Percentiles rank a stretch among this genome's conserved stretches.
phyloP scores from a whole-genome alignment of 2,888 invertebrate genomes.

The Plagodis dolabraria region DNA sequence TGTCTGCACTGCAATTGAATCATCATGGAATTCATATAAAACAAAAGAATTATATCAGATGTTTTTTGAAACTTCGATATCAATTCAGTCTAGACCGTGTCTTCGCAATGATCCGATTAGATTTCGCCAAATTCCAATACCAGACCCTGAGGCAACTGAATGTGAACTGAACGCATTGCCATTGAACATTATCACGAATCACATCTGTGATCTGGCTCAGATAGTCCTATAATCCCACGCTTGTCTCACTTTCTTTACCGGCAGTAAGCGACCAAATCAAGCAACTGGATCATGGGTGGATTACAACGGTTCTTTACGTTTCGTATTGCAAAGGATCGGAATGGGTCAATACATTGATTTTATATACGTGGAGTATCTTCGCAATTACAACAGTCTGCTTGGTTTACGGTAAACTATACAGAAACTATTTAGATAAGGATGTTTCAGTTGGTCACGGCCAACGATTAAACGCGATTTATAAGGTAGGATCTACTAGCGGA shows the following conservation, averaged over 20 bases:
- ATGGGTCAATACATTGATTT: slow-evolving; percentile 40
- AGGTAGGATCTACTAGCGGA: slow-evolving; percentile 55
- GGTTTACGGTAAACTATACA: slow-evolving; percentile 34
- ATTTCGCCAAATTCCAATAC: slow-evolving; percentile 39
- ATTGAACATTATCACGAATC: slow-evolving; percentile 42
- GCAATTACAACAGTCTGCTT: slow-evolving; percentile 42
- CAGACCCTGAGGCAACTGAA: slow-evolving; percentile 38
- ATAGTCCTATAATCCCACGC: slow-evolving; percentile 68
- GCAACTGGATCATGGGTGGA: slow-evolving; percentile 59
- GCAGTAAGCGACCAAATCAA: slow-evolving; percentile 54
- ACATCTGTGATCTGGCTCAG: slow-evolving; percentile 52
- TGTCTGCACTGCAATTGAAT: slow-evolving; percentile 28
- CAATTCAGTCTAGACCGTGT: slow-evolving; percentile 43
- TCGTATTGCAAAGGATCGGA: slow-evolving; percentile 43
- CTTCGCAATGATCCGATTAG: slow-evolving; percentile 40
- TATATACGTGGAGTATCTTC: slow-evolving; percentile 30
- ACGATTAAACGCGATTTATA: slow-evolving; percentile 38
- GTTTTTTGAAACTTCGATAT: slow-evolving; percentile 11
- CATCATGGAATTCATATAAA: slow-evolving; percentile 21
- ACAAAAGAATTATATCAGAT: slow-evolving; percentile 18
- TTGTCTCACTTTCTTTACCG: slow-evolving; percentile 65
- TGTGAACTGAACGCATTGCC: slow-evolving; percentile 39
- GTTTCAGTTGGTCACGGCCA: slow-evolving; percentile 28
- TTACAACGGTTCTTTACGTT: slow-evolving; percentile 59
- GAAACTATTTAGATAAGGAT: slow-evolving; percentile 1